phyloP scores from a whole-genome alignment of 2,113 vertebrate genomes.

The Crotalus helleri region DNA sequence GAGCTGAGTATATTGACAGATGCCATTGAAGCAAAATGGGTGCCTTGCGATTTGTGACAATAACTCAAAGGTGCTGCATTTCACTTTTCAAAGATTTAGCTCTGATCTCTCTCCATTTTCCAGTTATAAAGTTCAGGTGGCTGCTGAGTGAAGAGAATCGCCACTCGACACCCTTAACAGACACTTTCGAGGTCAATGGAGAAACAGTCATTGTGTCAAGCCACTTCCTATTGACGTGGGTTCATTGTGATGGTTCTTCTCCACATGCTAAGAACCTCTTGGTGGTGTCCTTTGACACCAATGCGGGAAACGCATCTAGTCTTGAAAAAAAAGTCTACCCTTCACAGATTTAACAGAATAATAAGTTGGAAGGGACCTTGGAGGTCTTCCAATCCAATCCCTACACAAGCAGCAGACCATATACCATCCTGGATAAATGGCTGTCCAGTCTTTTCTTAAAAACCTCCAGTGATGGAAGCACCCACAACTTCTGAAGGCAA shows the following conservation, averaged over 20 bases:
- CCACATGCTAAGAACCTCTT: background rate
- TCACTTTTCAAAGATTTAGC: background rate
- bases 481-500: no score
- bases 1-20: background rate
- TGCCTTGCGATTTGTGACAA: background rate
- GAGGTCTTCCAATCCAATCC: background rate
- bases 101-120: background rate
- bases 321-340: background rate
- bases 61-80: background rate
- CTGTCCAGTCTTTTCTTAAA: no score
- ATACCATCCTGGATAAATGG: no score
- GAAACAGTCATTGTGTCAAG: background rate
- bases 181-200: background rate
- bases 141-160: background rate
- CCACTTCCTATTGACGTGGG: background rate
- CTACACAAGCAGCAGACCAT: background rate
- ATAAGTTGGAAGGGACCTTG: background rate
- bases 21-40: background rate
- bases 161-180: background rate
- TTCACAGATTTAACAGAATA: background rate
- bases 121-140: background rate
- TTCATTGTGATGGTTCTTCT: background rate
- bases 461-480: no score
- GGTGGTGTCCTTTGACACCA: background rate
- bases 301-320: background rate